A percentile compares a stretch with the other conserved stretches of the same genome.
phyloP scores from a whole-genome alignment of 35 echinoderm and acorn worm genomes.

The Lytechinus variegatus region DNA sequence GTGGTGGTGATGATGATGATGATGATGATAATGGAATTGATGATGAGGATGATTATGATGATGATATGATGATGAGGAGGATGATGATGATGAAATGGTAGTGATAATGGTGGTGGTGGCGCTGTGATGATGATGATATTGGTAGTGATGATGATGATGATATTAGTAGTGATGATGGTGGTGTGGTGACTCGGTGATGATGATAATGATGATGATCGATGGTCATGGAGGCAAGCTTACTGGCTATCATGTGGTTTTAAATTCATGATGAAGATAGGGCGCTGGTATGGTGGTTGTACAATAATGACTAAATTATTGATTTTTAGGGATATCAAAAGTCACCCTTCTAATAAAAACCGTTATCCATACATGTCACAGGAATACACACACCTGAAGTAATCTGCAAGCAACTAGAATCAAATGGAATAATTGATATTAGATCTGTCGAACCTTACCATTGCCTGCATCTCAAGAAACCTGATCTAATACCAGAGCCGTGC shows the following conservation, averaged over 20 bases:
- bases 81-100: background rate
- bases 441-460: background rate
- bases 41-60: background rate
- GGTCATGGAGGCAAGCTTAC: no score
- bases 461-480: constrained; percentile 1
- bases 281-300: no score
- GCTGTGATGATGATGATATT: background rate
- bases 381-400: background rate
- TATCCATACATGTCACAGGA: background rate
- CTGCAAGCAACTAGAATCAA: background rate
- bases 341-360: background rate
- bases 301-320: no score
- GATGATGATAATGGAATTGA: background rate
- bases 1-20: background rate
- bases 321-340: no score
- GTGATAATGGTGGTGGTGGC: background rate
- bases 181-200: background rate
- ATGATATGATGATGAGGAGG: background rate
- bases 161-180: background rate
- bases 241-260: no score
- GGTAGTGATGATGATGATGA: background rate
- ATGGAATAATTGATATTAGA: background rate
- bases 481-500: background rate
- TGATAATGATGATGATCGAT: background rate
- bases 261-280: no score